A percentile compares a stretch with the other conserved stretches of the same genome.
Evolutionary conservation across 2,113 vertebrate species (phyloP).

Genomic region (Rhynchopsitta pachyrhyncha): DNA sequence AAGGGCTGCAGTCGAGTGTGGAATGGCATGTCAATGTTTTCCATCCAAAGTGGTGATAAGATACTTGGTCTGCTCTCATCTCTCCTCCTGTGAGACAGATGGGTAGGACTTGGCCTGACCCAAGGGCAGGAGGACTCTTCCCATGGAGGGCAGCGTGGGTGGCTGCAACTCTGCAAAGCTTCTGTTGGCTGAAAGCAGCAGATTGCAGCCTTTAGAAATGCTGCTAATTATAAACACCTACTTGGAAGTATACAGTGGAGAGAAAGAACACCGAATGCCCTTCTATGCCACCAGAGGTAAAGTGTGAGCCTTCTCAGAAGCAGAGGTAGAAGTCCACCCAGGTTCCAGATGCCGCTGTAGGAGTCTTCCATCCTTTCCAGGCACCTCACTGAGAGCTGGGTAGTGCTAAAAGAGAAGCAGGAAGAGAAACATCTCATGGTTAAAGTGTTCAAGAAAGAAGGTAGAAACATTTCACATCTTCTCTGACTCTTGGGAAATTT

Average conservation of each 20-base stretch:
- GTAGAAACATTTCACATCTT: neutral
- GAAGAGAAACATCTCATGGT: neutral
- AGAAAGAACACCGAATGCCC: neutral
- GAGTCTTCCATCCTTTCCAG: neutral
- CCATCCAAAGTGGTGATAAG: neutral
- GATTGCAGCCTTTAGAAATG: neutral
- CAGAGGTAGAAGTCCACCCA: neutral
- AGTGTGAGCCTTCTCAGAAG: neutral
- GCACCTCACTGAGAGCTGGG: no score
- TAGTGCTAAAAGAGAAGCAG: neutral
- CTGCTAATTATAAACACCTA: neutral
- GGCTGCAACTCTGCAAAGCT: neutral
- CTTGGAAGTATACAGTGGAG: neutral
- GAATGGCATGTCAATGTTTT: fast-evolving
- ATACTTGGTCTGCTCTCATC: fast-evolving
- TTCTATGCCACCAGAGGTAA: neutral
- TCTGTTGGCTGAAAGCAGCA: neutral
- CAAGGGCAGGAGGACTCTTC: neutral
- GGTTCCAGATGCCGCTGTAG: neutral
- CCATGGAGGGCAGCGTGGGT: fast-evolving
- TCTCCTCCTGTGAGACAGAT: neutral
- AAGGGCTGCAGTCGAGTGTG: neutral
- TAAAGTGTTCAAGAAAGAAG: neutral
- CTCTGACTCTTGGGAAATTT: neutral
- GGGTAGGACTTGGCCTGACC: no score